Conservation (phyloP, 1,140 invertebrate genomes). For the Temnothorax longispinosus region DNA sequence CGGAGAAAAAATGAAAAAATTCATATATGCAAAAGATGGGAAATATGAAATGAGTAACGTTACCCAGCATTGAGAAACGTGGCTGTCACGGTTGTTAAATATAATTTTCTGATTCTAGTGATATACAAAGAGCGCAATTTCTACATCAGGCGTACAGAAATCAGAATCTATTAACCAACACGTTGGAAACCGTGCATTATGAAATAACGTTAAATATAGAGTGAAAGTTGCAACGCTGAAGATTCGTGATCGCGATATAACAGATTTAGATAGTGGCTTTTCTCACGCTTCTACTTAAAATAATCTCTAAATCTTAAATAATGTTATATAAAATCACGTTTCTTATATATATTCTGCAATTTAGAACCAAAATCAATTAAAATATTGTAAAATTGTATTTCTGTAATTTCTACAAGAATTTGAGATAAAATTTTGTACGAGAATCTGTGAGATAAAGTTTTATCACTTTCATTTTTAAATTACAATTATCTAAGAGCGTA, state of each 20-base stretch:
- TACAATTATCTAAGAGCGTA: background rate
- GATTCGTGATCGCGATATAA: background rate
- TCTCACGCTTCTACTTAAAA: no score
- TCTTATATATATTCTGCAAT: background rate
- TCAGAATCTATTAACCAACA: background rate
- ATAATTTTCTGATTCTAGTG: background rate
- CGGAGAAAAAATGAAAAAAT: background rate
- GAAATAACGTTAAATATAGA: background rate
- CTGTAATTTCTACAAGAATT: background rate
- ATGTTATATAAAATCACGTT: background rate
- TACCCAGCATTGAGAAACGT: background rate
- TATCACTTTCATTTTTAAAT: background rate
- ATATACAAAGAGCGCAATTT: background rate
- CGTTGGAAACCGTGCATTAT: background rate
- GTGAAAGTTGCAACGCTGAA: background rate
- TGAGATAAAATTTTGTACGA: no score
- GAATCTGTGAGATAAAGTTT: background rate
- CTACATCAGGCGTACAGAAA: background rate
- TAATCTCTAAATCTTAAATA: background rate
- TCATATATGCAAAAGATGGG: background rate
- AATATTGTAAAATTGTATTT: background rate
- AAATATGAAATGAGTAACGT: conserved; percentile 7
- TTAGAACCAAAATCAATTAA: background rate
- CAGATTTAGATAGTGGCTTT: background rate
- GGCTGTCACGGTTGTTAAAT: background rate